A percentile compares a stretch with the other conserved stretches of the same genome.
These are phyloP conservation scores for Incurvaria masculella DNA, from an alignment of 2,888 invertebrate species.

Conservation along the genomic window DNA sequence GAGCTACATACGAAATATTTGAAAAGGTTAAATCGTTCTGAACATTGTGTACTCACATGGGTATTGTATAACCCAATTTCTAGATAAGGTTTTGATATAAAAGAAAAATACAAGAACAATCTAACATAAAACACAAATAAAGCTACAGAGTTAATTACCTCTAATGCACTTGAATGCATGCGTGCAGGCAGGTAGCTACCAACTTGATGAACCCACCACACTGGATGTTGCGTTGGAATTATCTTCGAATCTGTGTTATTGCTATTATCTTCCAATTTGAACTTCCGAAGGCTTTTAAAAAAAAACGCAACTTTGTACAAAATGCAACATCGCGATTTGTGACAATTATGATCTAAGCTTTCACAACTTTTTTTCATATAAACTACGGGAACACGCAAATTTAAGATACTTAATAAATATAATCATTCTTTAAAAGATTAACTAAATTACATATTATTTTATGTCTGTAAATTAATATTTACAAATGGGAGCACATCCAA, in stretches of 20 bases:
- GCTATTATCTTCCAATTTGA: neutral
- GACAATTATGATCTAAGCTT: slow-evolving; percentile 34
- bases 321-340: slow-evolving; percentile 40
- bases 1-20: too few species aligned
- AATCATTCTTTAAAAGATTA: slow-evolving; percentile 44
- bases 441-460: slow-evolving; percentile 23
- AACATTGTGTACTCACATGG: too few species aligned
- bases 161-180: too few species aligned
- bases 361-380: slow-evolving; percentile 20
- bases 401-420: slow-evolving; percentile 51
- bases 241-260: neutral
- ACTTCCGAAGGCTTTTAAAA: neutral
- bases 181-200: neutral
- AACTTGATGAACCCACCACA: neutral
- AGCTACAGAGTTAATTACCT: too few species aligned
- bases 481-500: slow-evolving; percentile 44
- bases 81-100: too few species aligned
- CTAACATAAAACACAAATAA: too few species aligned
- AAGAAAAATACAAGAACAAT: too few species aligned
- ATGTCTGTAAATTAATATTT: slow-evolving; percentile 47
- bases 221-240: neutral
- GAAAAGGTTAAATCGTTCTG: too few species aligned
- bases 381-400: slow-evolving; percentile 46
- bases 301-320: neutral
- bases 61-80: too few species aligned